These are phyloP conservation scores for Phortica magna DNA, from an alignment of 2,888 invertebrate species.

Conservation along the genomic window DNA sequence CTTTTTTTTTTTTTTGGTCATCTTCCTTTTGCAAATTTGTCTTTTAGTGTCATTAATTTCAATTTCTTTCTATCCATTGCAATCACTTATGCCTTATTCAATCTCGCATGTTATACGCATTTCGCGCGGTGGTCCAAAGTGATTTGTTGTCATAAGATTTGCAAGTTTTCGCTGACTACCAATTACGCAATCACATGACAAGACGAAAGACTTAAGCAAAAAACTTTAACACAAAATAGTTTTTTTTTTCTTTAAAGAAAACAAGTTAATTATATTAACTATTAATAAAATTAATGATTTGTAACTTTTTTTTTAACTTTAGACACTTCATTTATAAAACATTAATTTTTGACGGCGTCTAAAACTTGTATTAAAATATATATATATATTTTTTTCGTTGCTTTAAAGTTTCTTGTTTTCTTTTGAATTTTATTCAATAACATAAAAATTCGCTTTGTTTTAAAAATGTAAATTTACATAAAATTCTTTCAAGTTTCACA, in stretches of 20 bases:
- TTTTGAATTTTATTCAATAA: no score
- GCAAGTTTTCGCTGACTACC: conserved; percentile 45
- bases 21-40: conserved; percentile 59
- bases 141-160: conserved; percentile 42
- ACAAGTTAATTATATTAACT: not conserved
- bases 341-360: not conserved
- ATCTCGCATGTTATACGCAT: not conserved
- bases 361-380: not conserved
- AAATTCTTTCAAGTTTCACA: no score
- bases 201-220: conserved; percentile 64
- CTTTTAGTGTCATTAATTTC: conserved; percentile 72
- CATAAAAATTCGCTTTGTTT: no score
- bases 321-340: not conserved
- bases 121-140: conserved; percentile 57
- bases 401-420: no score
- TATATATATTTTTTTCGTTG: not conserved
- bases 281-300: not conserved
- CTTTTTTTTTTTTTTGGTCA: conserved; percentile 13
- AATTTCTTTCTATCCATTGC: conserved; percentile 63
- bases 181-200: not conserved
- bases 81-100: conserved; percentile 34
- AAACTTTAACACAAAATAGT: conserved; percentile 57
- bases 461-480: no score
- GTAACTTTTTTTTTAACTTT: not conserved
- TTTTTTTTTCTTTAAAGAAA: not conserved